phyloP scores from a whole-genome alignment of 2,113 vertebrate genomes.

The Hassar affinis region DNA sequence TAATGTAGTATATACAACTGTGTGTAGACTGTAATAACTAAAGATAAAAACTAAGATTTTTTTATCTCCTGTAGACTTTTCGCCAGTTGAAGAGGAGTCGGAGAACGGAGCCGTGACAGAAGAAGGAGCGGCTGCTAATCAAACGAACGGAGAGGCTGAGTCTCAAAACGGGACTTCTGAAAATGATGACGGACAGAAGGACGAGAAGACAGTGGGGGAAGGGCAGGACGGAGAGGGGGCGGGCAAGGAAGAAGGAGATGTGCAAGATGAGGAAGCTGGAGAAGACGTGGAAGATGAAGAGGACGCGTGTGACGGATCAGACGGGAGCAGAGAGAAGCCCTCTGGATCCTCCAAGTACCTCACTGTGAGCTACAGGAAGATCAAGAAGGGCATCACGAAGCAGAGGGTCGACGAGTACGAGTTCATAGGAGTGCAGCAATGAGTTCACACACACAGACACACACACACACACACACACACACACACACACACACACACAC shows the following conservation, averaged over 20 bases:
- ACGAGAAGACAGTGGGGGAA: background rate
- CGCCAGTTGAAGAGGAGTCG: constrained; percentile 15
- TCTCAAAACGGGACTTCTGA: constrained; percentile 28
- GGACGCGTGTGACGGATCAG: background rate
- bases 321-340: constrained; percentile 49
- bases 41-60: too few species aligned
- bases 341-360: constrained; percentile 76
- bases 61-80: constrained; percentile 10
- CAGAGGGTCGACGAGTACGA: constrained; percentile 93
- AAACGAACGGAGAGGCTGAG: constrained; percentile 18
- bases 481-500: background rate
- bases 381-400: constrained; percentile 89
- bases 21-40: background rate
- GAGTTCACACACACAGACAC: constrained; percentile 7
- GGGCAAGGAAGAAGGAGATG: background rate
- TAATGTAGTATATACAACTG: too few species aligned
- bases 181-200: background rate
- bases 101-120: constrained; percentile 1
- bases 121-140: background rate
- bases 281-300: background rate
- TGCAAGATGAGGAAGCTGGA: background rate
- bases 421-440: constrained; percentile 78
- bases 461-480: constrained; percentile 11
- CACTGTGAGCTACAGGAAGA: constrained; percentile 89
- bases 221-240: background rate